Conservation (phyloP, 2,113 vertebrate genomes). For the Acanthochromis polyacanthus region DNA sequence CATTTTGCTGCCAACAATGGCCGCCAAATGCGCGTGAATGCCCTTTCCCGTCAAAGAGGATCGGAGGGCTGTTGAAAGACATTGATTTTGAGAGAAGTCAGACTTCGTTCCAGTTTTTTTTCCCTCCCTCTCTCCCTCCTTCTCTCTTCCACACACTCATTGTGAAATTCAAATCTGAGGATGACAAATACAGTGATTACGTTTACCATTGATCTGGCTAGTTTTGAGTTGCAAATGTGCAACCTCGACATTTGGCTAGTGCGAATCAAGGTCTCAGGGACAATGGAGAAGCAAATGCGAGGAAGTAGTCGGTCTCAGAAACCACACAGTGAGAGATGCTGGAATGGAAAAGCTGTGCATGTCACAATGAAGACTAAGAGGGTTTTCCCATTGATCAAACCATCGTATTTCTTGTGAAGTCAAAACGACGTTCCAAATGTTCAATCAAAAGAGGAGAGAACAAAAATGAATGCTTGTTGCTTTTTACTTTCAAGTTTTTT, state of each 20-base stretch:
- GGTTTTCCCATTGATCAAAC: constrained; percentile 41
- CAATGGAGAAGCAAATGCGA: constrained; percentile 72
- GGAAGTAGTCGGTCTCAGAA: constrained; percentile 61
- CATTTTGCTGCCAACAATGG: constrained; percentile 83
- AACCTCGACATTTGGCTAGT: constrained; percentile 80
- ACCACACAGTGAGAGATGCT: not conserved
- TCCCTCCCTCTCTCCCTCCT: constrained; percentile 22
- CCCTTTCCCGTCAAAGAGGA: constrained; percentile 76
- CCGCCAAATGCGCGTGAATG: constrained; percentile 80
- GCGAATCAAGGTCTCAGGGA: constrained; percentile 68
- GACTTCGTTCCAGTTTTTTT: constrained; percentile 68
- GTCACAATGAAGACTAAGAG: constrained; percentile 13
- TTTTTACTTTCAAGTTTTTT: not conserved
- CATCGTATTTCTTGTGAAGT: not conserved
- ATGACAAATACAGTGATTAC: constrained; percentile 85
- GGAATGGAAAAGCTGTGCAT: not conserved
- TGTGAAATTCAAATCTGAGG: constrained; percentile 83
- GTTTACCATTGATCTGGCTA: constrained; percentile 78
- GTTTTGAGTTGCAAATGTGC: constrained; percentile 85
- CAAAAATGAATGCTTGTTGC: not conserved
- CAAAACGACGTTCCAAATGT: constrained; percentile 11
- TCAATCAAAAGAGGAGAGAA: not conserved
- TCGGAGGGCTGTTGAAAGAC: constrained; percentile 79
- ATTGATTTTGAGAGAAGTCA: constrained; percentile 79
- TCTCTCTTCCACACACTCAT: constrained; percentile 49